Percentiles rank a stretch among this genome's conserved stretches.
Conservation (phyloP, 2,888 invertebrate species). For the Conistra vaccinii region DNA sequence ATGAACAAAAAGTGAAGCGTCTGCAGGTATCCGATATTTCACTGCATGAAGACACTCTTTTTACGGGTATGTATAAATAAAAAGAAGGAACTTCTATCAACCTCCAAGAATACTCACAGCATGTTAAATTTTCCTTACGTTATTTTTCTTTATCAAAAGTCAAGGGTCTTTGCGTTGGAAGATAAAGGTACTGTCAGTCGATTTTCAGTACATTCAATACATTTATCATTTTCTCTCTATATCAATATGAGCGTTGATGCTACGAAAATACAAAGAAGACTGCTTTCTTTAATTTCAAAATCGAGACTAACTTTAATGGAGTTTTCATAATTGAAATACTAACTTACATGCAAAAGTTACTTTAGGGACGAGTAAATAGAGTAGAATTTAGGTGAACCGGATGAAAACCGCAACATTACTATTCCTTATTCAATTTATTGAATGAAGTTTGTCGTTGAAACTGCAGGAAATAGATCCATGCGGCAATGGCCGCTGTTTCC, state of each 20-base stretch:
- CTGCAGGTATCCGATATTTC: too few relatives aligned
- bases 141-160: background rate
- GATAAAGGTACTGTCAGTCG: background rate
- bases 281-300: constrained; percentile 25
- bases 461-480: constrained; percentile 80
- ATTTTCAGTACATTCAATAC: background rate
- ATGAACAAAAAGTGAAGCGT: too few relatives aligned
- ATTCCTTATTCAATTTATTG: constrained; percentile 66
- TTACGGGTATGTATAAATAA: too few relatives aligned
- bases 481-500: constrained; percentile 77
- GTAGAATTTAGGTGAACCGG: background rate
- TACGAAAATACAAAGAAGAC: constrained; percentile 22
- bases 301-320: constrained; percentile 41
- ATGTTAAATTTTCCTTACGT: background rate
- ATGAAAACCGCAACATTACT: constrained; percentile 46
- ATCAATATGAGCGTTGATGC: background rate
- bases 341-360: constrained; percentile 14
- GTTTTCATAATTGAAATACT: constrained; percentile 13
- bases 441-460: constrained; percentile 77
- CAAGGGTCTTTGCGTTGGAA: background rate
- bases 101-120: too few relatives aligned
- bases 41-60: too few relatives aligned
- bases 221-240: background rate
- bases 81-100: background rate
- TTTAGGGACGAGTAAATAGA: background rate